Evolutionary conservation across 2,113 vertebrate genomes (phyloP), one percentile per base, ranked within the genome.

Genomic region (Paradisaea rubra): DNA sequence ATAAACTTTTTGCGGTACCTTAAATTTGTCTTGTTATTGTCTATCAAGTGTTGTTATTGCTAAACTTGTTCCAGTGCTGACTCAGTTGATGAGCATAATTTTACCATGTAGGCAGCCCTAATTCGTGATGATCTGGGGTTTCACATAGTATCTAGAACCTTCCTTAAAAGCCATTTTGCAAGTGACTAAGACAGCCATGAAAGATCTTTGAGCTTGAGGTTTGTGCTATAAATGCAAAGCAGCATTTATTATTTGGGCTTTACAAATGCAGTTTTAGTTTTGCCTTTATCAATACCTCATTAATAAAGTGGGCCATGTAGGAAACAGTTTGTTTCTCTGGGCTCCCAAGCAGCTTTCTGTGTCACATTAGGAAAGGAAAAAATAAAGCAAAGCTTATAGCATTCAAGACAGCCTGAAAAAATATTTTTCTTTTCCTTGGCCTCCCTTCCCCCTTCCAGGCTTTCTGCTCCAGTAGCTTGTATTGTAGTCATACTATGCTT

Each of bases 11-110:
- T 80, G 53, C 4, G 2, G 41, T 85, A 54, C 74, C 91, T 93
- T 88, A 80, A 69, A 78, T 93, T 94, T 87, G n/a, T 70, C 76
- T 88, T 88, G 69, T 91, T 95, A 64, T 86, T 95, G 60, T 93
- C 81, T 86, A 60, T 81, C 87, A 93, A 77, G 63, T 86, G 78
- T 80, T 85, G 57, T 65, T 91, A 89, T 66, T 59, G 60, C 68
- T 94, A 70, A 91, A 94, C 73, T 88, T 88, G 42, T 89, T 91
- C 64, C 60, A 78, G 42, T 81, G 79, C 94, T 96, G 94, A 95
- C 85, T 94, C 94, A 95, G 80, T 88, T 81, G 87, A 95, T 88
- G 61, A 95, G 69, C n/a, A 41, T 77, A 73, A 93, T 89, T 90
- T 91, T 80, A 44, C 68, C 33, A 81, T 78, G 87, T 93, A 93